phyloP scores from a whole-genome alignment of 2,113 vertebrate species.

The Ceyx margarethae region DNA sequence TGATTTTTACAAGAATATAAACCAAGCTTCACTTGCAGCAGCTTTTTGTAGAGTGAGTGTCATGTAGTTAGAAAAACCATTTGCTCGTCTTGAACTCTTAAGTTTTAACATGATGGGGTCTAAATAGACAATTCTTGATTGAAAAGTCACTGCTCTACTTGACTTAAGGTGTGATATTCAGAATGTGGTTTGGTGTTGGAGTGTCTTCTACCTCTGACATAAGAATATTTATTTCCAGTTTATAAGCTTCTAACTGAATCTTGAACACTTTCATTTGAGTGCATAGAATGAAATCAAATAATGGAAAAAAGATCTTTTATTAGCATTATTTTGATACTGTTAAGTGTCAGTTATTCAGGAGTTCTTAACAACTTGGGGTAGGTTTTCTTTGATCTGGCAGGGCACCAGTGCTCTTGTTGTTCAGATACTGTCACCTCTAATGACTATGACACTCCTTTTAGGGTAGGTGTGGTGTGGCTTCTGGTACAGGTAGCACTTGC shows the following conservation, averaged over 20 bases:
- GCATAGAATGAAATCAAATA: neutral
- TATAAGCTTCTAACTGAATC: neutral
- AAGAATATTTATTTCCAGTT: neutral
- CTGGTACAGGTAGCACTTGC: neutral
- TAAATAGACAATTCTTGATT: too few species aligned
- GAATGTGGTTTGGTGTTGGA: neutral
- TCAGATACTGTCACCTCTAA: neutral
- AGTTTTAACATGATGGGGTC: neutral
- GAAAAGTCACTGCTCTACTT: neutral
- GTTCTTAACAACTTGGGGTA: neutral
- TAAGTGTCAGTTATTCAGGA: neutral
- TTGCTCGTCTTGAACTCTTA: accelerated
- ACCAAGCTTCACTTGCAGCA: neutral
- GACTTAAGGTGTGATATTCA: neutral
- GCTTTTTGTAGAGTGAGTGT: neutral
- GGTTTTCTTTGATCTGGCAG: neutral
- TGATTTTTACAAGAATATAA: too few species aligned
- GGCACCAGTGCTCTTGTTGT: neutral
- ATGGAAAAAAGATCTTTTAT: neutral
- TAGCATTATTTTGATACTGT: neutral
- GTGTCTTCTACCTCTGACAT: neutral
- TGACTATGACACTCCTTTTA: neutral
- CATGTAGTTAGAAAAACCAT: too few species aligned
- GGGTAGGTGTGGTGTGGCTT: accelerated
- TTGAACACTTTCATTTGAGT: neutral